Percentiles rank a stretch among this genome's conserved stretches.
Evolutionary conservation across 2,888 invertebrate species (phyloP).

Genomic region (Erebia palarica): DNA sequence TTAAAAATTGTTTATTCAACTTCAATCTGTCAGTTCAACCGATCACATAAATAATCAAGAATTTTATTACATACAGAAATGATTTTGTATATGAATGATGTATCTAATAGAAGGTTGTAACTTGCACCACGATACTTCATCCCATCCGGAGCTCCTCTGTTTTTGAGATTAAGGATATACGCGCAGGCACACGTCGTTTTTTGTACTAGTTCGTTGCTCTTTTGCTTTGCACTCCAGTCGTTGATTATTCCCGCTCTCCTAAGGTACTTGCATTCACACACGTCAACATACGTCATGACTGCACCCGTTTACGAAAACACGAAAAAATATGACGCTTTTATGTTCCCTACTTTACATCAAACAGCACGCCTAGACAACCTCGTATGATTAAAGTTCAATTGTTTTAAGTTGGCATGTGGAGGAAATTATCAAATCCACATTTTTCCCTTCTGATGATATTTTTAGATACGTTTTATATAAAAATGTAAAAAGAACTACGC

Average conservation of each 20-base stretch:
- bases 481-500: too few species aligned
- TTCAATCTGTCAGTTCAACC: too few species aligned
- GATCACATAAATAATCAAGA: too few species aligned
- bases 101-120: conserved; percentile 1
- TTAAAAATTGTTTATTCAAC: too few species aligned
- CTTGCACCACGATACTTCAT: conserved; percentile 40
- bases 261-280: conserved; percentile 22
- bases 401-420: too few species aligned
- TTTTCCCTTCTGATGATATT: too few species aligned
- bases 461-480: too few species aligned
- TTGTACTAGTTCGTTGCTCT: conserved; percentile 46
- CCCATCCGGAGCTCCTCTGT: conserved; percentile 29
- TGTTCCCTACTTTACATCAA: neutral
- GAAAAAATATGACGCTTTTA: conserved; percentile 7
- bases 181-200: conserved; percentile 43
- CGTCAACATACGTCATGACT: conserved; percentile 9
- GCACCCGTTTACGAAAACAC: conserved; percentile 7
- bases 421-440: too few species aligned
- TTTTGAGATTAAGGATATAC: conserved; percentile 38
- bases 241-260: conserved; percentile 30
- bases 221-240: conserved; percentile 28
- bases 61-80: too few species aligned
- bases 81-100: too few species aligned
- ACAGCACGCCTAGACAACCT: neutral
- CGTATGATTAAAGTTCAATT: neutral